Conservation (phyloP, 2,888 invertebrate genomes). For the Minunthozetes semirufus region DNA sequence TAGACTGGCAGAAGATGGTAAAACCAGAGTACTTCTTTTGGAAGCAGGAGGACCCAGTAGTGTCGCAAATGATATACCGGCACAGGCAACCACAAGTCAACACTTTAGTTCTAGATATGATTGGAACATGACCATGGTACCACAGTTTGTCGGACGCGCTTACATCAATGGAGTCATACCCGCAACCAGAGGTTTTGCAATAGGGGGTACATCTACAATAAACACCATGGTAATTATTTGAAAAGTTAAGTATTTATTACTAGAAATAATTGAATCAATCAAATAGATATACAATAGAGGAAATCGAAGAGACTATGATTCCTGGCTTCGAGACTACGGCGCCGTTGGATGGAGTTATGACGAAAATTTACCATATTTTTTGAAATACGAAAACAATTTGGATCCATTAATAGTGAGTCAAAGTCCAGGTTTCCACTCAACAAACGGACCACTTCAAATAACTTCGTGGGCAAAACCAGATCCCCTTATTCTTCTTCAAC, state of each 20-base stretch:
- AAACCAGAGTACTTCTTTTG: too few species aligned
- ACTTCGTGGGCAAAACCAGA: not conserved
- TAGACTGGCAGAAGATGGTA: not conserved
- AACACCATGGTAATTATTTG: slow-evolving; percentile 73
- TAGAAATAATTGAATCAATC: too few species aligned
- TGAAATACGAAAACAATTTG: not conserved
- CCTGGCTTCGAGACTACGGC: slow-evolving; percentile 53
- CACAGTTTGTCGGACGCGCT: slow-evolving; percentile 52
- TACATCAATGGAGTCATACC: slow-evolving; percentile 33
- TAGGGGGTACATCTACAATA: slow-evolving; percentile 77
- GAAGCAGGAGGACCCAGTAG: too few species aligned
- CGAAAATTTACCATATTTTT: not conserved
- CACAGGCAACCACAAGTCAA: too few species aligned
- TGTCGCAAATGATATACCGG: too few species aligned
- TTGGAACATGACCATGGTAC: slow-evolving; percentile 87
- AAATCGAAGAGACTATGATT: not conserved
- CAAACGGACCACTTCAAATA: not conserved
- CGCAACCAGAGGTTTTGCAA: slow-evolving; percentile 82
- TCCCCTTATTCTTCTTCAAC: not conserved
- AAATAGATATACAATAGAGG: not conserved
- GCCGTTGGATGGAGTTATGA: slow-evolving; percentile 53
- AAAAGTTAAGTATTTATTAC: slow-evolving; percentile 53
- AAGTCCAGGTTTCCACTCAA: not conserved
- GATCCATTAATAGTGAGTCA: not conserved
- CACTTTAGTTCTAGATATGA: slow-evolving; percentile 50